phyloP scores from a whole-genome alignment of 2,888 invertebrate genomes.

The Eilema griseolum region DNA sequence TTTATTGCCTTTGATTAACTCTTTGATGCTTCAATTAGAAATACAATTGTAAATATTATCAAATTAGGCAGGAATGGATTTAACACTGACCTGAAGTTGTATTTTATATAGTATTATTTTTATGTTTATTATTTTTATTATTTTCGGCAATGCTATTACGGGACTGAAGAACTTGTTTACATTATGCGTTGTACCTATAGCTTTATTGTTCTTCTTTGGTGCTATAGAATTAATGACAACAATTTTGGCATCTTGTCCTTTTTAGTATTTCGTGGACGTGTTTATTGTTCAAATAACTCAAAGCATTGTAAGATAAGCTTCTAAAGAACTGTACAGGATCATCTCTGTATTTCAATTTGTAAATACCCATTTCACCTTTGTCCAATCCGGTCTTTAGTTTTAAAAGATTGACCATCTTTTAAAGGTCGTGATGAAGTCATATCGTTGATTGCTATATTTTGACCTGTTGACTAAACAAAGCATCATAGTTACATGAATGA shows the following conservation, averaged over 20 bases:
- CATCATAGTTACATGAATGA: not conserved
- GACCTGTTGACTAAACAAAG: not conserved
- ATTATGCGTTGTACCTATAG: not conserved
- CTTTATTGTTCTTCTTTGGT: constrained; percentile 13
- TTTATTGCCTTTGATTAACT: not conserved
- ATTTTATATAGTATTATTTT: not conserved
- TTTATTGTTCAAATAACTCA: not conserved
- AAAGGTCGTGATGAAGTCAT: not conserved
- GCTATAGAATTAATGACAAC: not conserved
- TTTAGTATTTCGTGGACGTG: not conserved
- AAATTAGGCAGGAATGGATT: not conserved
- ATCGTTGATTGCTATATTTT: not conserved
- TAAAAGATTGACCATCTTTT: not conserved
- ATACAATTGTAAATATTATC: constrained; percentile 15
- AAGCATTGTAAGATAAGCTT: constrained; percentile 29
- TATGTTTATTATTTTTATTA: constrained; percentile 1
- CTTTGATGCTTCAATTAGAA: constrained; percentile 12
- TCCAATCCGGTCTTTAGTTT: constrained; percentile 35
- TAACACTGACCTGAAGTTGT: not conserved
- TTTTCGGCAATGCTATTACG: constrained; percentile 1
- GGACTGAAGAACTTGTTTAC: not conserved
- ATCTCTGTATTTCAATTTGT: constrained; percentile 24
- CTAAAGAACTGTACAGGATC: constrained; percentile 26
- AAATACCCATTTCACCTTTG: constrained; percentile 26
- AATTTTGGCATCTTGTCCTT: not conserved